These are phyloP conservation scores for Anthopleura sola DNA, from an alignment of 64 coral and sea anemone genomes.

Conservation along the genomic window DNA sequence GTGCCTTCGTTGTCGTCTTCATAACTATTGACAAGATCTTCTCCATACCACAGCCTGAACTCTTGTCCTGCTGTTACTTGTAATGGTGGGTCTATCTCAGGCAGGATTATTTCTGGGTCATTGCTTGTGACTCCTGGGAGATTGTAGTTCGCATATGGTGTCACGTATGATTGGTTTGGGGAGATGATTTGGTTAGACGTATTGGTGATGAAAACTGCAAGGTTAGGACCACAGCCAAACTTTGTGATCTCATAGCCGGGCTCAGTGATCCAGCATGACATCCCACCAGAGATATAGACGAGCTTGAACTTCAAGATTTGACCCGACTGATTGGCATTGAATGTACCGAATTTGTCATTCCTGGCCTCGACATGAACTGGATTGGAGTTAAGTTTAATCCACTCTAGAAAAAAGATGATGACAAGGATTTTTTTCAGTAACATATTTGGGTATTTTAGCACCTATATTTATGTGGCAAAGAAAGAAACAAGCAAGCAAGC, in stretches of 20 bases:
- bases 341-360: neutral
- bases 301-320: slow-evolving; percentile 15
- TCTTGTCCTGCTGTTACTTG: neutral
- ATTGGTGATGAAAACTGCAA: neutral
- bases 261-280: slow-evolving; percentile 11
- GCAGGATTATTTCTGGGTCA: slow-evolving; percentile 10
- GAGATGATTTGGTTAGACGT: neutral
- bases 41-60: slow-evolving; percentile 32
- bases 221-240: neutral
- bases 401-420: neutral
- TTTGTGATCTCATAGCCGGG: neutral
- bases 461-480: too few species aligned
- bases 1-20: neutral
- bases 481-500: too few species aligned
- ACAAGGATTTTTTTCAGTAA: neutral
- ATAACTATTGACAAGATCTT: neutral
- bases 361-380: neutral
- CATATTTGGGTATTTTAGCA: too few species aligned
- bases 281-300: neutral
- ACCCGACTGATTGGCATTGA: neutral
- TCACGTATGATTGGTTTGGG: neutral
- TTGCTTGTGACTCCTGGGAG: slow-evolving; percentile 4
- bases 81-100: neutral
- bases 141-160: neutral
- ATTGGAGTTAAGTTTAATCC: neutral